Conservation (phyloP, 1,140 invertebrate species). For the Sesamia nonagrioides region DNA sequence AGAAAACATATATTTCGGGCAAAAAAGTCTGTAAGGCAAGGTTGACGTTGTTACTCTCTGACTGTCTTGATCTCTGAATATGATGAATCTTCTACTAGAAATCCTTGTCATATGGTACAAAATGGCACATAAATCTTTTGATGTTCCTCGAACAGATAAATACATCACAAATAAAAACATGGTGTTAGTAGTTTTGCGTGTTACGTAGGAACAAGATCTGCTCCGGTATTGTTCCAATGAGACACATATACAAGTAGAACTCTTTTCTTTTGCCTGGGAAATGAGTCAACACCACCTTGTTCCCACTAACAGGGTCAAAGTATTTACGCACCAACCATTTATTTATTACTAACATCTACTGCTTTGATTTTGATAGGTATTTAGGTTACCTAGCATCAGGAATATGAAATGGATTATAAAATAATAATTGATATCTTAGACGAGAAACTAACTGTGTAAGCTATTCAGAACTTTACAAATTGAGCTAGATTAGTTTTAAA, state of each 20-base stretch:
- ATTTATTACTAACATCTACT: conserved; percentile 10
- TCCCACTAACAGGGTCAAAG: conserved; percentile 53
- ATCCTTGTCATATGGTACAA: too few species aligned
- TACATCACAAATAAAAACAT: background rate
- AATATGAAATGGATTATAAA: background rate
- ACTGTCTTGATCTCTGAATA: too few species aligned
- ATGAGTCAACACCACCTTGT: conserved; percentile 61
- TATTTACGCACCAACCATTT: conserved; percentile 36
- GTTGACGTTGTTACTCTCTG: too few species aligned
- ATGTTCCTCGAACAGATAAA: background rate
- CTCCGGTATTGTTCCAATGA: conserved; percentile 70
- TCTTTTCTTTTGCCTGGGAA: conserved; percentile 82
- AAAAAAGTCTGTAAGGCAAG: too few species aligned
- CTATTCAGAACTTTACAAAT: conserved; percentile 17
- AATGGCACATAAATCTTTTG: too few species aligned
- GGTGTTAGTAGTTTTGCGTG: conserved; percentile 51
- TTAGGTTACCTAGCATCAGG: conserved; percentile 17
- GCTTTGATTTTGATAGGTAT: conserved; percentile 32
- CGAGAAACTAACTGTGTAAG: background rate
- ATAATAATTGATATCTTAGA: conserved; percentile 2
- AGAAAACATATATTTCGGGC: too few species aligned
- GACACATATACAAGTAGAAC: conserved; percentile 73
- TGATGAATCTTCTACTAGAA: too few species aligned
- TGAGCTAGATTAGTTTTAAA: conserved; percentile 4
- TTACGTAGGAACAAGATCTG: conserved; percentile 8